Evolutionary conservation across 2,888 invertebrate genomes (phyloP), one percentile per base, ranked within the genome.

Genomic region (Netelia inedita): DNA sequence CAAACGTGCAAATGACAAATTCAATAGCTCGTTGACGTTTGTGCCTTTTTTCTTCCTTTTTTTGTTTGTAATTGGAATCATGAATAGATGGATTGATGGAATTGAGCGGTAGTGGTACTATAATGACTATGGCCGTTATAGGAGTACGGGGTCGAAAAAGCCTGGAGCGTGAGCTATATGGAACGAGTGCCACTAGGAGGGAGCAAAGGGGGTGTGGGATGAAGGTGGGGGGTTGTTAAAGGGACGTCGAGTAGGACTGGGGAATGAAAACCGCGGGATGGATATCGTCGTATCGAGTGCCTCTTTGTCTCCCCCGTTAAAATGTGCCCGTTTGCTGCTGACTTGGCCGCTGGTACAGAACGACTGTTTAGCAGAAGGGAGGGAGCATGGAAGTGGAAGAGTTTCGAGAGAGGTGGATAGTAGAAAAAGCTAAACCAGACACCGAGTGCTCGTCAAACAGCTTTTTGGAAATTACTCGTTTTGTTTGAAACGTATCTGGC

Each of bases 401-500:
- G n/a, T 16, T 19, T 53, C 21, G 66, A 72, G 23, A 14, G 59
- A 16, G 50, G 21, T 76, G 55, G 9, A 68, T 59, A 66, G 66
- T 72, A 10, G 61, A 57, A 66, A 78, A 78, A 78, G 71, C 73
- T 53, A 43, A 82, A 68, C 73, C 78, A 61, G 68, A 61, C 72
- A 57, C 16, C 59, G 73, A 78, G 78, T 82, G 82, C 68, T 82
- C 73, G 72, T 82, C 78, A 79, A 78, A 78, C 78, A 82, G 78
- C 78, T 82, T 61, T 78, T 82, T 82, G 78, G 82, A 68, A 78
- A 82, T 78, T 53, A 78, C 68, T 73, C 61, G 73, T 76, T 82
- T 73, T 72, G 82, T 76, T 81, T 72, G 71, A 71, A 79, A 55
- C 71, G 79, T 55, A 71, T 43, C 16, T 23, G 57, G 57, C 28